Evolutionary conservation across 2,888 invertebrate genomes (phyloP).

Genomic region (Netelia inedita): DNA sequence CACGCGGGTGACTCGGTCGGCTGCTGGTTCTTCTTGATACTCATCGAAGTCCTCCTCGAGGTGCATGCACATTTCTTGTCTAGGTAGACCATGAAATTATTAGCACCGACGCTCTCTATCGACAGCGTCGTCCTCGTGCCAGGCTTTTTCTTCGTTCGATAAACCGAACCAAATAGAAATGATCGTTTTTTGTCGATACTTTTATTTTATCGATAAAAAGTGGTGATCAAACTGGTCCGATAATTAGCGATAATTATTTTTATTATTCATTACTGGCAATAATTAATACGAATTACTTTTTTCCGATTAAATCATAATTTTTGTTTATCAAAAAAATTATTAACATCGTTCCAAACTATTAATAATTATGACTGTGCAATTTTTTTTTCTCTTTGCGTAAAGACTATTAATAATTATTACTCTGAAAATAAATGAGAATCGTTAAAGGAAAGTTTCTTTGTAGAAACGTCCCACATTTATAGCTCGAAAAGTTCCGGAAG

Average conservation of each 20-base stretch:
- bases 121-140: conserved; percentile 22
- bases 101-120: conserved; percentile 41
- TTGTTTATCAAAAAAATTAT: too few relatives aligned
- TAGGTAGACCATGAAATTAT: conserved; percentile 66
- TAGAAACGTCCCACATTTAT: neutral
- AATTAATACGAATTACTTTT: too few relatives aligned
- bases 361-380: too few relatives aligned
- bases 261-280: too few relatives aligned
- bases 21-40: conserved; percentile 72
- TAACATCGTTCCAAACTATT: too few relatives aligned
- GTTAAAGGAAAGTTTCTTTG: neutral
- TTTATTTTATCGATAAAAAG: too few relatives aligned
- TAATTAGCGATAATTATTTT: too few relatives aligned
- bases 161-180: conserved; percentile 20
- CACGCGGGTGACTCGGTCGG: conserved; percentile 66
- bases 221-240: too few relatives aligned
- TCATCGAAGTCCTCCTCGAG: conserved; percentile 69
- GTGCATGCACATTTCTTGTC: conserved; percentile 44
- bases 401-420: neutral
- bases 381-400: too few relatives aligned
- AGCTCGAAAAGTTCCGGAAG: neutral
- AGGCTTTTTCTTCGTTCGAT: conserved; percentile 8
- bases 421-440: neutral
- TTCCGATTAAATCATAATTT: too few relatives aligned
- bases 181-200: neutral